A percentile compares a stretch with the other conserved stretches of the same genome.
Evolutionary conservation across 2,113 vertebrate genomes (phyloP).

Genomic region (Platysternon megacephalum): DNA sequence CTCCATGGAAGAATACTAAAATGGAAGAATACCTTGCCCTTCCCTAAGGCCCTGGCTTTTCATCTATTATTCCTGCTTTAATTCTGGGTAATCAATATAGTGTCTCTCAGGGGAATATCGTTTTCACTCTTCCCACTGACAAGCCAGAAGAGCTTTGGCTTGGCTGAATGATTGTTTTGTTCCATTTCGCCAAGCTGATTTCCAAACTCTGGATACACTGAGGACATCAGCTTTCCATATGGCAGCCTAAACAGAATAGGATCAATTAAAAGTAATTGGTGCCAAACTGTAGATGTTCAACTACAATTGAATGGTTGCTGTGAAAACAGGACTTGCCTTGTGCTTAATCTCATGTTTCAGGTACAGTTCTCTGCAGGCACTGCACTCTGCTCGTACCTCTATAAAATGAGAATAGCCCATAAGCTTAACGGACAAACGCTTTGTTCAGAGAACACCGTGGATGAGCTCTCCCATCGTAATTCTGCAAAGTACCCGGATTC

Average conservation of each 20-base stretch:
- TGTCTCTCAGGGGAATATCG: neutral
- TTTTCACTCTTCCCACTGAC: neutral
- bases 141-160: fast-evolving
- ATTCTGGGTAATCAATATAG: neutral
- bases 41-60: neutral
- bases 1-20: neutral
- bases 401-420: neutral
- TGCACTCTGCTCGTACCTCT: fast-evolving
- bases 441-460: neutral
- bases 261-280: neutral
- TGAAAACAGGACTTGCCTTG: no score
- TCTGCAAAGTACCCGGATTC: neutral
- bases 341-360: neutral
- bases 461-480: no score
- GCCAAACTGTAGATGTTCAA: neutral
- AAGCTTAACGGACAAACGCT: neutral
- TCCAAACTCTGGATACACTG: neutral
- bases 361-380: neutral
- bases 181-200: neutral
- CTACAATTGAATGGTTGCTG: neutral
- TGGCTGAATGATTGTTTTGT: neutral
- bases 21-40: neutral
- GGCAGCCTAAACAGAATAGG: neutral
- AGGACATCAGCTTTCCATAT: no score
- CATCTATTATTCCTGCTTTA: neutral